Base-by-base conservation (phyloP, 2,797 vertebrate genomes). In the Diplodus puntazzo region DNA sequence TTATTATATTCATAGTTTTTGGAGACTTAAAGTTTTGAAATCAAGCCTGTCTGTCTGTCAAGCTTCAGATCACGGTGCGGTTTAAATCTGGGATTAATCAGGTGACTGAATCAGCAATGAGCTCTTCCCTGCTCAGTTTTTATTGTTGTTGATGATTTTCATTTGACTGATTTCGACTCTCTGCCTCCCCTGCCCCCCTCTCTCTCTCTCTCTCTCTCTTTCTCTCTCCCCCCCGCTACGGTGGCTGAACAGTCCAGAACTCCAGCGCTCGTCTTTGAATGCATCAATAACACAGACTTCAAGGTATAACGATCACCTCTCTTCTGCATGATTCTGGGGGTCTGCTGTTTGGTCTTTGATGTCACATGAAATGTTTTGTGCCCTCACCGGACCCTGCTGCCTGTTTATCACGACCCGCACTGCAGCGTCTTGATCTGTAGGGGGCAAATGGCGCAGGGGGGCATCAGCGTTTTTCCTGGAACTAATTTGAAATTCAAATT, bases 271-370 rank as follows among this genome's bases (percentile, higher is more conserved):
- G 98, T 99, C 92, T 99, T 99, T 93, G 98, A 99, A 94, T 98
- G 97, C 96, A 99, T 99, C 96, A 99, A 99, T 91, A 99, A 99
- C 94, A 99, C 98, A 95, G 98, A 99, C 93, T 99, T 99, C 94
- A 99, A 99, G 98, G 98, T 99, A 95, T 83, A 92, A 20, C 21
- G 11, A 12, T 60, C 46, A 2, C 45, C 27, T 65, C 21, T 66
- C 58, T 21, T 13, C 64, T 65, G 17, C 71, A 60, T 64, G 65
- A 21, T 25, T 73, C 53, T 52, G 58, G 63, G n/a, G 34, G 14
- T 25, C n/a, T n/a, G 18, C 23, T n/a, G 21, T 54, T 34, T 5
- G 23, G 39, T 69, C 34, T 53, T 48, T 20, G 4, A 12, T 10
- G 23, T 23, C 46, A 17, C 39, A 12, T 17, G 50, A 11, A n/a